Conservation (phyloP, 2,113 vertebrate genomes). For the Indri indri region DNA sequence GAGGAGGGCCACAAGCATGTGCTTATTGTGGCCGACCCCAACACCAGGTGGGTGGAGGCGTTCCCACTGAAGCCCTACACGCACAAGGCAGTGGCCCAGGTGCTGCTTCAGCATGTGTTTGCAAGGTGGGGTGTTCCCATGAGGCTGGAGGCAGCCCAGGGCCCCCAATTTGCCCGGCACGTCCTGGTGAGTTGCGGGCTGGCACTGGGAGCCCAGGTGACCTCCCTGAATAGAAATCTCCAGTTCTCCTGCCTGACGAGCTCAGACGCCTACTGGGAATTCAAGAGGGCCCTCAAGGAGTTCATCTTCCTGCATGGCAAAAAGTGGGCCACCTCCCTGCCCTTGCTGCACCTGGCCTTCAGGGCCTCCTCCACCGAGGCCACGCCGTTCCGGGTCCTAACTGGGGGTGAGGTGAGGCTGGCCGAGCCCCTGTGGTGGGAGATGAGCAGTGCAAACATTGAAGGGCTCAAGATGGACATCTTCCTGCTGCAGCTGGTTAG, state of each 20-base stretch:
- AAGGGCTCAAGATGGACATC: conserved; percentile 74
- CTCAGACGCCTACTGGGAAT: conserved; percentile 70
- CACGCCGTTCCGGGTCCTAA: conserved; percentile 56
- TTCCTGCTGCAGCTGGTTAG: conserved; percentile 58
- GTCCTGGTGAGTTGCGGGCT: conserved; percentile 72
- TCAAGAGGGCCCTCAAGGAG: conserved; percentile 74
- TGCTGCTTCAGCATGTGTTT: conserved; percentile 74
- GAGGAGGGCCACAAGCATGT: conserved; percentile 73
- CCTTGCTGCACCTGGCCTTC: conserved; percentile 72
- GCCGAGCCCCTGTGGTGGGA: conserved; percentile 71
- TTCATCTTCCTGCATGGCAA: conserved; percentile 73
- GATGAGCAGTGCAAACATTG: conserved; percentile 62
- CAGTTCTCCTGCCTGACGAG: conserved; percentile 69
- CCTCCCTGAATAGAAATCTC: conserved; percentile 54
- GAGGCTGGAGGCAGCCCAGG: conserved; percentile 70
- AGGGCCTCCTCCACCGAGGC: conserved; percentile 52
- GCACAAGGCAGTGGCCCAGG: conserved; percentile 58
- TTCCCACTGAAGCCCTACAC: conserved; percentile 76
- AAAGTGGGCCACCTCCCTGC: conserved; percentile 66
- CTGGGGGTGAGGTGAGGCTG: conserved; percentile 14
- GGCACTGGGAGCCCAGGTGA: conserved; percentile 65
- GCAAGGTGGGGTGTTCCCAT: conserved; percentile 68
- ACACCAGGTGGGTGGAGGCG: conserved; percentile 72
- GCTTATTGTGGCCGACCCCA: conserved; percentile 67
- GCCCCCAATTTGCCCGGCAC: conserved; percentile 70